These are phyloP conservation scores for Nothocercus julius DNA, from an alignment of 2,113 vertebrate species.

Conservation along the genomic window DNA sequence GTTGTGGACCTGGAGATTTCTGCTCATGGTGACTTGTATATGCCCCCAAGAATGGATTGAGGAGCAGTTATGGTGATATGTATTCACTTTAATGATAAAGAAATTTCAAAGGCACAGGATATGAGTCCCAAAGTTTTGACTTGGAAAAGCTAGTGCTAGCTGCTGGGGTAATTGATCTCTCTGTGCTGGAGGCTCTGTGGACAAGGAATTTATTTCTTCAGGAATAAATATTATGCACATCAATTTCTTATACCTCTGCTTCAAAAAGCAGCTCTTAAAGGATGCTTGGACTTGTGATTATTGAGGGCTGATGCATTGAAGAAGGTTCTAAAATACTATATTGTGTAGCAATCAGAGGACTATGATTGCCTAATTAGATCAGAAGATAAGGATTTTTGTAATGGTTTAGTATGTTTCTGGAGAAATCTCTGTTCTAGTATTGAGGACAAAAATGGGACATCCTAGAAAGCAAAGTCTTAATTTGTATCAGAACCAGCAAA, in stretches of 20 bases:
- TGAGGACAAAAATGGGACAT: not conserved
- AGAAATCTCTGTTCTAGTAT: rapidly evolving
- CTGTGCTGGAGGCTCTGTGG: not conserved
- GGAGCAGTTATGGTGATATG: not conserved
- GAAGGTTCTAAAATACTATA: not conserved
- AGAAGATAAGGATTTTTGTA: not conserved
- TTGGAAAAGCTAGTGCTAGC: not conserved
- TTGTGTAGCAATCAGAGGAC: not conserved
- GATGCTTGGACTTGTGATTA: not conserved
- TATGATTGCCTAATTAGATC: not conserved
- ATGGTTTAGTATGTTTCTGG: not conserved
- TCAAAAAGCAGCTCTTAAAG: not conserved
- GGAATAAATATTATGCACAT: too few relatives aligned
- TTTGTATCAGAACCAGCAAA: not conserved
- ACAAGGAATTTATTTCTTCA: too few relatives aligned
- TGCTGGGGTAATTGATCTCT: not conserved
- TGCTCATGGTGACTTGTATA: not conserved
- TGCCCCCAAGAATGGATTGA: not conserved
- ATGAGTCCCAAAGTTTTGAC: rapidly evolving
- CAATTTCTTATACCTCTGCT: not conserved
- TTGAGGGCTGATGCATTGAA: not conserved
- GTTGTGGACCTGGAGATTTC: not conserved
- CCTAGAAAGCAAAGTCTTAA: not conserved
- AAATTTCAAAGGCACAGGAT: not conserved
- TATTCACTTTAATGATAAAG: not conserved